Percentiles rank a stretch among this genome's conserved stretches.
phyloP scores from a whole-genome alignment of 37 sponge, comb jelly and placozoan species.

The Chondrosia reniformis region DNA sequence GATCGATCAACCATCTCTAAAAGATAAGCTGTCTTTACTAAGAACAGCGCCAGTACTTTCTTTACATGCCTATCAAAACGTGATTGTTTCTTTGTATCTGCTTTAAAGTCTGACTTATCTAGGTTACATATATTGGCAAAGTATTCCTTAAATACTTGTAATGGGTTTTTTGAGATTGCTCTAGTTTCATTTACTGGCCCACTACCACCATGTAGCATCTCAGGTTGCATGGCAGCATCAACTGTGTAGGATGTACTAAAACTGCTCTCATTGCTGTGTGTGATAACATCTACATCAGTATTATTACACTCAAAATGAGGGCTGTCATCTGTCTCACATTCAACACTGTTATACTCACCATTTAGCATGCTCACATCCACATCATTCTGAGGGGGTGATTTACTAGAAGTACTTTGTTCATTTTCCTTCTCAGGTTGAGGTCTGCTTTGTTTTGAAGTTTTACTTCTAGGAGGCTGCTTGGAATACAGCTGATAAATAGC shows the following conservation, averaged over 20 bases:
- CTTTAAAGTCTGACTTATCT: background rate
- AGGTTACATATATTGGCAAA: background rate
- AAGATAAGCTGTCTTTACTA: no score
- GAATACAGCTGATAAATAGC: background rate
- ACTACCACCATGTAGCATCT: background rate
- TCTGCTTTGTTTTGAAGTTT: no score
- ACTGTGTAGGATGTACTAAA: no score
- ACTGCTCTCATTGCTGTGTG: no score
- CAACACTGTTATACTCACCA: background rate
- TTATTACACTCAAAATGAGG: background rate
- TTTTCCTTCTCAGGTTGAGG: no score
- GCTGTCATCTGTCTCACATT: background rate
- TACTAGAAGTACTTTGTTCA: no score
- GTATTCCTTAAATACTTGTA: background rate
- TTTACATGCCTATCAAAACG: background rate
- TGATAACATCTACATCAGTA: background rate
- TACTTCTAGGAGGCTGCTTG: no score
- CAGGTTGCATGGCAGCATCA: no score
- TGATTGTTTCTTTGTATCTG: background rate
- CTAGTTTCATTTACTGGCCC: background rate
- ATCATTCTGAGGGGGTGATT: no score
- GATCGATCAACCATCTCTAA: no score
- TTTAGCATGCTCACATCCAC: background rate
- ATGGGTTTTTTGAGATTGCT: background rate
- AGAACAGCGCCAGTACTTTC: background rate